A percentile compares a stretch with the other conserved stretches of the same genome.
phyloP scores from a whole-genome alignment of 2,888 invertebrate species.

The Morinoia aosen region DNA sequence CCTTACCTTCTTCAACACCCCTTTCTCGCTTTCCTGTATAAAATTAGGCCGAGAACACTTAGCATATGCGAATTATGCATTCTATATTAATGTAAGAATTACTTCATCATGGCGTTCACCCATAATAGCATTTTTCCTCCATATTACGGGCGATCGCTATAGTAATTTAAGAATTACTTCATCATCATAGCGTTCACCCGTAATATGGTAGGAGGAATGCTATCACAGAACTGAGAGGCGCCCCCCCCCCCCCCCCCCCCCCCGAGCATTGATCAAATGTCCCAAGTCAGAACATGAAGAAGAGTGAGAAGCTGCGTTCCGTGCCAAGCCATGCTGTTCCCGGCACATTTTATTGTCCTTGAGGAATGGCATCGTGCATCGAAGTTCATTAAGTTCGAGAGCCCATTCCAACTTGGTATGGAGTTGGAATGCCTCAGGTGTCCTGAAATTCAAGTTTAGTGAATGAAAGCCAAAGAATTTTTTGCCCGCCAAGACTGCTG shows the following conservation, averaged over 20 bases:
- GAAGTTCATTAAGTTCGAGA: not conserved
- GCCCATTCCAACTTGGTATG: slow-evolving; percentile 28
- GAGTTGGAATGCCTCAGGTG: not conserved
- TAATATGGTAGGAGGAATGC: not conserved
- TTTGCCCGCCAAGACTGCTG: not conserved
- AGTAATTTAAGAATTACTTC: too few relatives aligned
- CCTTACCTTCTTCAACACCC: too few relatives aligned
- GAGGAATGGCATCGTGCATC: not conserved
- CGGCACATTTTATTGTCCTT: not conserved
- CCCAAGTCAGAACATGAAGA: not conserved
- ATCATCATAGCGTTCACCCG: too few relatives aligned
- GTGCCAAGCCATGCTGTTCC: not conserved
- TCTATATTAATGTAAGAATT: too few relatives aligned
- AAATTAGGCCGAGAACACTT: too few relatives aligned
- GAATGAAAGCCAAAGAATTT: not conserved
- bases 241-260: too few relatives aligned
- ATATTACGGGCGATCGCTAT: too few relatives aligned
- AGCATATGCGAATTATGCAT: too few relatives aligned
- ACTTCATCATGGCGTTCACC: too few relatives aligned
- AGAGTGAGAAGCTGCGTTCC: not conserved
- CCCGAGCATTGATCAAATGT: not conserved
- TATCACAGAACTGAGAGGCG: not conserved
- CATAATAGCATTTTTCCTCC: too few relatives aligned
- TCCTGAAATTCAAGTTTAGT: not conserved
- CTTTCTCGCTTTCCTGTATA: too few relatives aligned